Percentiles rank a stretch among this genome's conserved stretches.
phyloP scores from a whole-genome alignment of 2,113 vertebrate genomes.

The Vombatus ursinus region DNA sequence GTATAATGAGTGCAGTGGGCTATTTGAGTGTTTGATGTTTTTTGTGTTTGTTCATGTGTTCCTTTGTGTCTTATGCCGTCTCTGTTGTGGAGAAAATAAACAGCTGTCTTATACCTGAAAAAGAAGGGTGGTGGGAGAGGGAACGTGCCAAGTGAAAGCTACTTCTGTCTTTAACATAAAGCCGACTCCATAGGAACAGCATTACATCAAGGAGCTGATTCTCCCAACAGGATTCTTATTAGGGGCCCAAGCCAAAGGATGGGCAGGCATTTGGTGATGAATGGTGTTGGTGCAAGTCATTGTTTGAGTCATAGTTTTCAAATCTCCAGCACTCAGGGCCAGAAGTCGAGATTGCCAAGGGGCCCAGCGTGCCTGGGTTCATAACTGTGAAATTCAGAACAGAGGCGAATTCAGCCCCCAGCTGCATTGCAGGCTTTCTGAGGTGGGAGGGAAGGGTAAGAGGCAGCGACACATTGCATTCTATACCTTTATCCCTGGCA shows the following conservation, averaged over 20 bases:
- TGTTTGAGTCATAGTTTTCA: slow-evolving; percentile 14
- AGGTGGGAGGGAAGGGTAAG: background rate
- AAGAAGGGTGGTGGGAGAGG: background rate
- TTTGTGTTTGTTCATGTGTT: background rate
- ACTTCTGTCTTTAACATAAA: slow-evolving; percentile 50
- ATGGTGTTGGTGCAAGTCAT: slow-evolving; percentile 27
- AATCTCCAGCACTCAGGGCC: background rate
- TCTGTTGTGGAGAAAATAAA: background rate
- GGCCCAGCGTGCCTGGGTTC: background rate
- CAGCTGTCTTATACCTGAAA: background rate
- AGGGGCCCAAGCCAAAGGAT: slow-evolving; percentile 18
- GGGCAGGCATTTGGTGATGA: slow-evolving; percentile 42
- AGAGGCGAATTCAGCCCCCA: background rate
- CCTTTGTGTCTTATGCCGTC: background rate
- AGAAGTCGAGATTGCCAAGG: slow-evolving; percentile 24
- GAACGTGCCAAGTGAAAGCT: slow-evolving; percentile 4
- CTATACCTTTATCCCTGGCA: background rate
- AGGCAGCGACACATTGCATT: background rate
- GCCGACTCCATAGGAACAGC: slow-evolving; percentile 4
- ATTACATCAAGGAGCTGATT: slow-evolving; percentile 16
- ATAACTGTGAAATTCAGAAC: background rate
- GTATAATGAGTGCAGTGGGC: background rate
- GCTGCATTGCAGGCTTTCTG: background rate
- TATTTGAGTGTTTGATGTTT: background rate
- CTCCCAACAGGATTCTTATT: slow-evolving; percentile 20